These are phyloP conservation scores for Platycnemis pennipes DNA, from an alignment of 2,888 invertebrate genomes.

Conservation along the genomic window DNA sequence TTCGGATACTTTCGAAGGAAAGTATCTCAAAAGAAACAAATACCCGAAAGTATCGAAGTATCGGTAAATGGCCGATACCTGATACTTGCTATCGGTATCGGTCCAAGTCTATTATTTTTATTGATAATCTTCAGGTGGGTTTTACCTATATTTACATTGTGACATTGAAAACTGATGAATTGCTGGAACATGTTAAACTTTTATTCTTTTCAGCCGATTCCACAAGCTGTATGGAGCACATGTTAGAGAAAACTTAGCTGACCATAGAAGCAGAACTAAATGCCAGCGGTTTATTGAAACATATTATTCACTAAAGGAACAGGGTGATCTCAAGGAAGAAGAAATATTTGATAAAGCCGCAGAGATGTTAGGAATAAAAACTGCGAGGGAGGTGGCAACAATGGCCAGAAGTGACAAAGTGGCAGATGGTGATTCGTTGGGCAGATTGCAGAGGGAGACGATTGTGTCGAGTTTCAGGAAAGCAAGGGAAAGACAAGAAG, in stretches of 20 bases:
- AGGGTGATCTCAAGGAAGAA: conserved; percentile 81
- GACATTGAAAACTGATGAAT: too few relatives aligned
- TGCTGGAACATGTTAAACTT: conserved; percentile 9
- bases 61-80: too few relatives aligned
- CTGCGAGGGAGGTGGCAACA: background rate
- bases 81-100: too few relatives aligned
- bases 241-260: conserved; percentile 82
- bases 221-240: conserved; percentile 83
- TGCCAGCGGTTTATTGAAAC: conserved; percentile 84
- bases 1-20: too few relatives aligned
- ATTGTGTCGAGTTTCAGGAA: conserved; percentile 76
- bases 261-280: conserved; percentile 80
- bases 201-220: conserved; percentile 82
- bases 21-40: too few relatives aligned
- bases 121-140: too few relatives aligned
- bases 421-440: background rate
- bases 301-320: conserved; percentile 82
- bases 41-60: too few relatives aligned
- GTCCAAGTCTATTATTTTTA: too few relatives aligned
- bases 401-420: background rate
- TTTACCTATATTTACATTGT: too few relatives aligned
- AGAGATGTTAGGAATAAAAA: conserved; percentile 78
- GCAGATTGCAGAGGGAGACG: conserved; percentile 62
- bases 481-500: conserved; percentile 73
- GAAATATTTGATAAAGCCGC: conserved; percentile 80